These are phyloP conservation scores for Cydia splendana DNA, from an alignment of 1,140 invertebrate genomes.

Conservation along the genomic window DNA sequence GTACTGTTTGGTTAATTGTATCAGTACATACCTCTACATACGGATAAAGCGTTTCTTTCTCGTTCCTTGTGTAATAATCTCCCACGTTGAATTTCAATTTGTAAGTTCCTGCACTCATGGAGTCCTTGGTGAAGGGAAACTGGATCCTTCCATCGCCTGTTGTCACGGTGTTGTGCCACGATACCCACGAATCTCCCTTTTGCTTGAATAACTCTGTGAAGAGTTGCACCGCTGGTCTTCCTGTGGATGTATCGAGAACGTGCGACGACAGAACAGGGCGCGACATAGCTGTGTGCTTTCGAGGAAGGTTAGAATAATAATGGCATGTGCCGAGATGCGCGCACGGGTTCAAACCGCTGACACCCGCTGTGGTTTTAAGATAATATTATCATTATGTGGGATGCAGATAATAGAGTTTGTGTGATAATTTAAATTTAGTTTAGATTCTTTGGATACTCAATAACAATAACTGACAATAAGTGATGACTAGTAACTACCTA, in stretches of 20 bases:
- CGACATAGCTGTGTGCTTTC: constrained; percentile 45
- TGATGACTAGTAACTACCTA: too few relatives aligned
- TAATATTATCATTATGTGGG: constrained; percentile 9
- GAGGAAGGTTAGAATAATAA: background rate
- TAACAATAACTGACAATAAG: too few relatives aligned
- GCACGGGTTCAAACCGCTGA: constrained; percentile 2
- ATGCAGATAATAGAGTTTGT: background rate
- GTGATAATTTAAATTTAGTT: background rate
- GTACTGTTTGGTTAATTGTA: background rate
- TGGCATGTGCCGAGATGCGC: background rate
- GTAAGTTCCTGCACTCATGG: constrained; percentile 84
- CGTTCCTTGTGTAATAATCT: constrained; percentile 83
- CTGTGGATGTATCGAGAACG: constrained; percentile 84
- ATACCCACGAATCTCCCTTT: constrained; percentile 82
- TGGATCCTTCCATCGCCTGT: constrained; percentile 84
- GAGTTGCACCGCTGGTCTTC: constrained; percentile 81
- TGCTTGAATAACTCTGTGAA: constrained; percentile 84
- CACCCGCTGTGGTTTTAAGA: background rate
- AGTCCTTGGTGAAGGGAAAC: constrained; percentile 82
- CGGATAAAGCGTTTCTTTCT: constrained; percentile 86
- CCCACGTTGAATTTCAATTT: constrained; percentile 88
- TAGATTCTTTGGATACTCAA: too few relatives aligned
- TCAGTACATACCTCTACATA: constrained; percentile 84
- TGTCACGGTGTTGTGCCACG: constrained; percentile 84
- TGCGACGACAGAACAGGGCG: constrained; percentile 82